Conservation (phyloP, 2,888 invertebrate genomes). For the Eilema griseolum region DNA sequence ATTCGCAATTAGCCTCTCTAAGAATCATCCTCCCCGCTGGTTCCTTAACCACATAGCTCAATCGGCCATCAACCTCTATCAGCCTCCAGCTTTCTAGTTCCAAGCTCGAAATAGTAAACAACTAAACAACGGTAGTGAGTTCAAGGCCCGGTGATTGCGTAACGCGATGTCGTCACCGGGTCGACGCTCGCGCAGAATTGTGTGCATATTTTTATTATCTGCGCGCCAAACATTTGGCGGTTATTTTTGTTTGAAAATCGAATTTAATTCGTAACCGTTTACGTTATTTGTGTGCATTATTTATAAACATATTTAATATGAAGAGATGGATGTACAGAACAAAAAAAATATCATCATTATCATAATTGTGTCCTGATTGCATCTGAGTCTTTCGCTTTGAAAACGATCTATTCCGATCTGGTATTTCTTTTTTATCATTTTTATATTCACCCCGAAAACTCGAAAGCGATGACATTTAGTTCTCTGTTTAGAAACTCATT, state of each 20-base stretch:
- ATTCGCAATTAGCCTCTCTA: slow-evolving; percentile 1
- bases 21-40: neutral
- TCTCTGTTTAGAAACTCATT: no score
- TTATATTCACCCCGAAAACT: no score
- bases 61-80: slow-evolving; percentile 26
- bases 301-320: neutral
- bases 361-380: no score
- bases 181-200: slow-evolving; percentile 47
- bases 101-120: slow-evolving; percentile 31
- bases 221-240: slow-evolving; percentile 18
- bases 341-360: no score
- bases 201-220: slow-evolving; percentile 46
- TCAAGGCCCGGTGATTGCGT: slow-evolving; percentile 54
- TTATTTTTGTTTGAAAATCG: slow-evolving; percentile 20
- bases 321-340: no score
- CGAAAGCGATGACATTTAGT: no score
- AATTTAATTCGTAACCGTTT: slow-evolving; percentile 10
- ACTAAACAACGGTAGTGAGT: slow-evolving; percentile 36
- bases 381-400: no score
- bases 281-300: slow-evolving; percentile 5
- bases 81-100: slow-evolving; percentile 28
- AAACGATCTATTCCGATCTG: no score
- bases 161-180: slow-evolving; percentile 47
- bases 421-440: no score
- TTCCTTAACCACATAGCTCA: slow-evolving; percentile 20